phyloP scores from a whole-genome alignment of 2,888 invertebrate genomes.

The Drosophila quasianomalipes region DNA sequence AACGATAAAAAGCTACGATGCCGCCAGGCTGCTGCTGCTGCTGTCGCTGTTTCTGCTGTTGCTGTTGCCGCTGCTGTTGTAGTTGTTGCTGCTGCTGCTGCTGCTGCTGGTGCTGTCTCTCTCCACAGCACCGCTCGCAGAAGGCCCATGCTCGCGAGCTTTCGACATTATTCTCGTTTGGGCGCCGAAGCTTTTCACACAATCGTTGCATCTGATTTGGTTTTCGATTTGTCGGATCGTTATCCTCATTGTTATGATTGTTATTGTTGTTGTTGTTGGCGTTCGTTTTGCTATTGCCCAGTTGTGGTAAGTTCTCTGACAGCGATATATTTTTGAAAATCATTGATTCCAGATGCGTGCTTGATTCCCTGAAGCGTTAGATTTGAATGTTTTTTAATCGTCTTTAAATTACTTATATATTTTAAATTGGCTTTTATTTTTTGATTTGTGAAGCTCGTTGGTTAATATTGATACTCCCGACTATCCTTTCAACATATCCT shows the following conservation, averaged over 20 bases:
- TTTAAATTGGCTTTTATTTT: not conserved
- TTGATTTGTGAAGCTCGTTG: not conserved
- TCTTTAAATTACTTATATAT: not conserved
- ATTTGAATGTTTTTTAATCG: not conserved
- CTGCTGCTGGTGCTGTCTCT: conserved; percentile 54
- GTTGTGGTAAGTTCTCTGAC: conserved; percentile 21
- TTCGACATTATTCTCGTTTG: conserved; percentile 57
- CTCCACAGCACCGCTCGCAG: conserved; percentile 82
- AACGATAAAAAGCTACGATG: conserved; percentile 72
- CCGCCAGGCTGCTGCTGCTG: conserved; percentile 61
- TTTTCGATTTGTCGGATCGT: conserved; percentile 41
- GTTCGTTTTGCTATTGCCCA: conserved; percentile 6
- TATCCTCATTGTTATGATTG: conserved; percentile 41
- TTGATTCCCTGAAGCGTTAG: conserved; percentile 28
- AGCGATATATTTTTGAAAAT: conserved; percentile 39
- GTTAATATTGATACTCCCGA: not conserved
- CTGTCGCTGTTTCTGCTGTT: conserved; percentile 16
- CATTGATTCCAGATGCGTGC: conserved; percentile 30
- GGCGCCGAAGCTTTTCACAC: conserved; percentile 44
- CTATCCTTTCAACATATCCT: not conserved
- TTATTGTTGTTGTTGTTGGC: conserved; percentile 4
- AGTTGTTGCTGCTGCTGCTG: conserved; percentile 21
- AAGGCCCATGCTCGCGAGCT: conserved; percentile 71
- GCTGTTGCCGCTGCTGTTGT: conserved; percentile 30
- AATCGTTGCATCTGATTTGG: conserved; percentile 40